phyloP scores from a whole-genome alignment of 2,888 invertebrate species.

The Steinernema scapterisci region DNA sequence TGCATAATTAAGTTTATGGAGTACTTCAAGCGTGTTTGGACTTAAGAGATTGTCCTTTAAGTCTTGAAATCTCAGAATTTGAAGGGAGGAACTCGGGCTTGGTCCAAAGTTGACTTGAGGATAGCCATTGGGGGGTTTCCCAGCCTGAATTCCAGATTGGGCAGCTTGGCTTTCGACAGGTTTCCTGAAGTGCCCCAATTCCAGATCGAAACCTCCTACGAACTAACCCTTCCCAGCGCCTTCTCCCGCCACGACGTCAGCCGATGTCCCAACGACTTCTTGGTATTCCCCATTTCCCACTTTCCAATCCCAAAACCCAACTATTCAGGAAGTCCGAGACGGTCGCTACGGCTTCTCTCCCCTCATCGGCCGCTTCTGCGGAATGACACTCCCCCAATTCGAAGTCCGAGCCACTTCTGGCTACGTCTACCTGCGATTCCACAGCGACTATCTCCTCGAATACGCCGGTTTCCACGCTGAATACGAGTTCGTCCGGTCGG shows the following conservation, averaged over 20 bases:
- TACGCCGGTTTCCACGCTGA: conserved; percentile 69
- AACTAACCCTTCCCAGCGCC: conserved; percentile 36
- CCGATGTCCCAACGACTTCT: conserved; percentile 63
- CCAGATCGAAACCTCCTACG: conserved; percentile 63
- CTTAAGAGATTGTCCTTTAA: too few species aligned
- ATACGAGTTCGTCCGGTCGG: conserved; percentile 56
- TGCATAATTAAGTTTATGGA: too few species aligned
- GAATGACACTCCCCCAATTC: conserved; percentile 50
- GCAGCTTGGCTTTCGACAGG: background rate
- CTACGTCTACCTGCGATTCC: conserved; percentile 70
- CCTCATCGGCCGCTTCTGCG: conserved; percentile 64
- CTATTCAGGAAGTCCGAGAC: conserved; percentile 70
- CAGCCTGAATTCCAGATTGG: background rate
- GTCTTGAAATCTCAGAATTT: too few species aligned
- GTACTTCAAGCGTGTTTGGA: too few species aligned
- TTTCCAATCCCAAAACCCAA: conserved; percentile 41
- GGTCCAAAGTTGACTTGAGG: background rate
- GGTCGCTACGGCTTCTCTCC: conserved; percentile 70
- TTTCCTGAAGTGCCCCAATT: conserved; percentile 25
- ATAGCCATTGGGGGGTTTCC: background rate
- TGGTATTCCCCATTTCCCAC: conserved; percentile 43
- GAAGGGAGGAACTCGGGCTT: background rate
- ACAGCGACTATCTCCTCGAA: conserved; percentile 69
- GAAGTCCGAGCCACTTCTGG: conserved; percentile 57
- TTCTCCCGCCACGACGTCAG: conserved; percentile 34